phyloP scores from a whole-genome alignment of 2,797 vertebrate genomes.

The Pagetopsis macropterus region DNA sequence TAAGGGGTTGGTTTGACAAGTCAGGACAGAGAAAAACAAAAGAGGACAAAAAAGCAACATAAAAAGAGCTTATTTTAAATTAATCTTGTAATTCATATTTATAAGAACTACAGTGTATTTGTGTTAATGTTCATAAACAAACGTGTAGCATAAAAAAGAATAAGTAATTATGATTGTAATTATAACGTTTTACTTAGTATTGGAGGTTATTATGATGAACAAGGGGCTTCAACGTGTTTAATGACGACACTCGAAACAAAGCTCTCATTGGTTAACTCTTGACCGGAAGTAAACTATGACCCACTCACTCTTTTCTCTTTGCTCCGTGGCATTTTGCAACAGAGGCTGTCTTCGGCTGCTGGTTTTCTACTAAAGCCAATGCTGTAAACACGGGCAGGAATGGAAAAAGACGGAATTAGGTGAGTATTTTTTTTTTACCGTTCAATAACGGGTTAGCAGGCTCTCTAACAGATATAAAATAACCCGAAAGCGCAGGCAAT shows the following conservation, averaged over 20 bases:
- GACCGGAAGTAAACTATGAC: conserved; percentile 65
- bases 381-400: background rate
- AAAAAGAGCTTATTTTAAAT: background rate
- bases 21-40: background rate
- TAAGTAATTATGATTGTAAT: background rate
- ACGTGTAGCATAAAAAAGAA: background rate
- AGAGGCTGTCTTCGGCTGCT: conserved; percentile 6
- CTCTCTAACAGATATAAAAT: background rate
- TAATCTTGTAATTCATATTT: background rate
- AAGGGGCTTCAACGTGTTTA: conserved; percentile 43
- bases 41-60: background rate
- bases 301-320: conserved; percentile 65
- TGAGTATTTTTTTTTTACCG: conserved; percentile 35
- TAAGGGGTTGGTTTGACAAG: conserved; percentile 20
- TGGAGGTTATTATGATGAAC: conserved; percentile 35
- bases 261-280: conserved; percentile 62
- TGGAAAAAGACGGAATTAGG: conserved; percentile 33
- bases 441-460: too few relatives aligned
- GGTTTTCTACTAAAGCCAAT: background rate
- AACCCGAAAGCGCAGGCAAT: conserved; percentile 28
- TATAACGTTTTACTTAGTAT: background rate
- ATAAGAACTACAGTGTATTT: background rate
- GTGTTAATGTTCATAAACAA: background rate
- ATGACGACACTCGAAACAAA: conserved; percentile 53
- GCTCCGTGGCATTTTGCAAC: conserved; percentile 77